Evolutionary conservation across 2,113 vertebrate genomes (phyloP).

Genomic region (Psephotus haematonotus): DNA sequence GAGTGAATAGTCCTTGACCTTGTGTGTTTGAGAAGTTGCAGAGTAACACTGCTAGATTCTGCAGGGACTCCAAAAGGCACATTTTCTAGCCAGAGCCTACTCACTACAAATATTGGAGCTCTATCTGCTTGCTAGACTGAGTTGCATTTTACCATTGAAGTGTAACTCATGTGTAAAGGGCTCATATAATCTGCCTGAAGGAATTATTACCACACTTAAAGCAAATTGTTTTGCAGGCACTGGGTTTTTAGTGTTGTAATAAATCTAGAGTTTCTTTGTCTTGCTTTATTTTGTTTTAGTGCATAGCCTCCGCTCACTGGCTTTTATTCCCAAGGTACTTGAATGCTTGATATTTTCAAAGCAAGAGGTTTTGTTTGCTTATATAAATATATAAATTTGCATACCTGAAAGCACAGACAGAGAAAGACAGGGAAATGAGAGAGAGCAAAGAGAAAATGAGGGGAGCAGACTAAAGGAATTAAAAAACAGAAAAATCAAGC

Average conservation of each 20-base stretch:
- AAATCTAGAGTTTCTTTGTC: not conserved
- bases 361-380: not conserved
- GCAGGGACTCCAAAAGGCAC: not conserved
- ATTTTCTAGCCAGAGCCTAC: not conserved
- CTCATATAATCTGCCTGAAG: not conserved
- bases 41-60: not conserved
- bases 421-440: not conserved
- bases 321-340: not conserved
- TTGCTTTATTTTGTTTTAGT: conserved; percentile 18
- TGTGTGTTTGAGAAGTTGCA: not conserved
- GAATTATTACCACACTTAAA: conserved; percentile 1
- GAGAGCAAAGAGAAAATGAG: not conserved
- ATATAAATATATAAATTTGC: not conserved
- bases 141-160: not conserved
- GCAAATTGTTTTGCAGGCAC: not conserved
- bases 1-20: not conserved
- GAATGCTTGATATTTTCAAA: not conserved
- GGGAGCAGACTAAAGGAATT: not conserved
- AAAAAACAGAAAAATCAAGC: not conserved
- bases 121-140: not conserved
- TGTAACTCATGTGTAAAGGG: not conserved
- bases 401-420: not conserved
- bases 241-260: not conserved
- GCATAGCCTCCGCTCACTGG: not conserved
- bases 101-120: not conserved